Percentiles rank a stretch among this genome's conserved stretches.
Evolutionary conservation across 2,113 vertebrate genomes (phyloP).

Genomic region (Python bivittatus): DNA sequence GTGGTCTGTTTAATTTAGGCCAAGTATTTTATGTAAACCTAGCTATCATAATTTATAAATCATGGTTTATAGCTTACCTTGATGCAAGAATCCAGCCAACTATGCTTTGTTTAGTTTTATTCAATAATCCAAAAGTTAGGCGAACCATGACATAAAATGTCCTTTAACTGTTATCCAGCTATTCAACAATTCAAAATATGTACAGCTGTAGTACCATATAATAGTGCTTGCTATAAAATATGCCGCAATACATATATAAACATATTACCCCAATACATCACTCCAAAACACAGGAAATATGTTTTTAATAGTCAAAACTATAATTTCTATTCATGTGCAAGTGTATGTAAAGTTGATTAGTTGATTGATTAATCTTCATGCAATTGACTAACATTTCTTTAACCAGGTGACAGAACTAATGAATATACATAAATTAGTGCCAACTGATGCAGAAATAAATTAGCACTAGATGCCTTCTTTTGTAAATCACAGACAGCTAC

Average conservation of each 20-base stretch:
- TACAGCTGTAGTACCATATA: neutral
- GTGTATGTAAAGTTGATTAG: slow-evolving; percentile 1
- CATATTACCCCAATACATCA: neutral
- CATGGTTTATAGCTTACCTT: neutral
- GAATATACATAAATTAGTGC: slow-evolving; percentile 8
- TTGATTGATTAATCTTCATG: neutral
- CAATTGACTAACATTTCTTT: slow-evolving; percentile 3
- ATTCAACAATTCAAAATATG: neutral
- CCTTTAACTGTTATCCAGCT: neutral
- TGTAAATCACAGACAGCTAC: neutral
- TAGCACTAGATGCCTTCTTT: neutral
- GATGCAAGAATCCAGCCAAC: neutral
- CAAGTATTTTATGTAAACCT: neutral
- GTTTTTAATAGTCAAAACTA: neutral
- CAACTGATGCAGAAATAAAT: neutral
- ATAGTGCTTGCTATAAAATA: neutral
- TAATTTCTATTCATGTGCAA: neutral
- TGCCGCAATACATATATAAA: neutral
- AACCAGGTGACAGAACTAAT: slow-evolving; percentile 2
- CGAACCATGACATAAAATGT: neutral
- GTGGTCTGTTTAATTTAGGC: neutral
- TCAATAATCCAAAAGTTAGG: neutral
- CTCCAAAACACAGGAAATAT: neutral
- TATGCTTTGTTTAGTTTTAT: neutral
- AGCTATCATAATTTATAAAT: neutral